These are phyloP conservation scores for Archips xylosteana DNA, from an alignment of 2,888 invertebrate genomes.

Conservation along the genomic window DNA sequence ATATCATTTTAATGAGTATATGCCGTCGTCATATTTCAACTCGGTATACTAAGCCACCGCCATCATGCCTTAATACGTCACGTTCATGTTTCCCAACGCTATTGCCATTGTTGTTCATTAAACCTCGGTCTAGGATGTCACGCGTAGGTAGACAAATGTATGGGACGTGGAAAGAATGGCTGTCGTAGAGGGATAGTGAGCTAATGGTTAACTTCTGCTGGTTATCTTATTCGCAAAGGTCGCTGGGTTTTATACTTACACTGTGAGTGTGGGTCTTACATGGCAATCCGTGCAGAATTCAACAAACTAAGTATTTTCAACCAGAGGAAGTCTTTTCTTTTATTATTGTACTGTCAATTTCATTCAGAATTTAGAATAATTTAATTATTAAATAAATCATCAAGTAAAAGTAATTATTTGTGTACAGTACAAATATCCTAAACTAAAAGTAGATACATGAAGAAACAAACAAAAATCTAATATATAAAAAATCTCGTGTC, in stretches of 20 bases:
- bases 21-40: constrained; percentile 2
- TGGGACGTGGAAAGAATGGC: constrained; percentile 30
- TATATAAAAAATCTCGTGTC: too few species aligned
- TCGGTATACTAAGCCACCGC: background rate
- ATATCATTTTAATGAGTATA: background rate
- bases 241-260: background rate
- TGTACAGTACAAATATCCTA: too few species aligned
- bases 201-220: background rate
- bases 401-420: too few species aligned
- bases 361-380: too few species aligned
- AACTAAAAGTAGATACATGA: too few species aligned
- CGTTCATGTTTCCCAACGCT: constrained; percentile 8
- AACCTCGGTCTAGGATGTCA: constrained; percentile 14
- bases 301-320: too few species aligned
- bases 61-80: constrained; percentile 9
- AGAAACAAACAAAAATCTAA: too few species aligned
- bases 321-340: too few species aligned
- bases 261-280: background rate
- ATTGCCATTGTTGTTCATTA: constrained; percentile 26
- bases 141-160: constrained; percentile 23
- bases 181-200: constrained; percentile 24
- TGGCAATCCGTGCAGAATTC: too few species aligned
- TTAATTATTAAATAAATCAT: too few species aligned
- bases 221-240: background rate
- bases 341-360: too few species aligned